Conservation (phyloP, 2,797 vertebrate species). For the Erithacus rubecula region DNA sequence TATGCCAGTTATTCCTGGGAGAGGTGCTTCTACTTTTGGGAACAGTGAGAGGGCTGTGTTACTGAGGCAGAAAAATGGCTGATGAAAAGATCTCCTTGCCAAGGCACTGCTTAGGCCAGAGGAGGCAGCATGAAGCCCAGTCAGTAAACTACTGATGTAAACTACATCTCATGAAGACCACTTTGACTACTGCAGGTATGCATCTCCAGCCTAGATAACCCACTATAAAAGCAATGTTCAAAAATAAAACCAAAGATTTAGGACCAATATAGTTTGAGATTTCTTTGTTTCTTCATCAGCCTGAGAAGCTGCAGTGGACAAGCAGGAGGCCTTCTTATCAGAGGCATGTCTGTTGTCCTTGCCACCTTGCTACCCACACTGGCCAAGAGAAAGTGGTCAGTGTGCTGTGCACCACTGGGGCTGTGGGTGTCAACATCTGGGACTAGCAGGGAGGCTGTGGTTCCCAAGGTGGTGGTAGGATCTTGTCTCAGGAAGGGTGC, state of each 20-base stretch:
- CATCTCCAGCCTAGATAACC: neutral
- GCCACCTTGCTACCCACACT: neutral
- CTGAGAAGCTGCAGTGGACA: neutral
- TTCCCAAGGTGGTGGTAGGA: neutral
- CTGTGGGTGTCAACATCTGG: accelerated
- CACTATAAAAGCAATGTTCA: neutral
- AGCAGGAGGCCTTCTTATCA: neutral
- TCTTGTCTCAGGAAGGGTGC: neutral
- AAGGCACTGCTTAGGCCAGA: neutral
- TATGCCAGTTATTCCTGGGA: neutral
- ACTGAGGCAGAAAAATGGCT: neutral
- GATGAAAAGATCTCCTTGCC: neutral
- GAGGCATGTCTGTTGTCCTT: neutral
- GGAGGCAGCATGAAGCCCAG: neutral
- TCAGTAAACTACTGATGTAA: neutral
- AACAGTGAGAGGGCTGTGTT: neutral
- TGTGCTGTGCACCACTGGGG: neutral
- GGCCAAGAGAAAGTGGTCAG: neutral
- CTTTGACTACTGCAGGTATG: neutral
- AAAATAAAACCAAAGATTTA: neutral
- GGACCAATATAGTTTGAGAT: accelerated
- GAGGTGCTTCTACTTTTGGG: conserved; percentile 23
- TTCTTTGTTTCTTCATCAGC: neutral
- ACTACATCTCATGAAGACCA: neutral
- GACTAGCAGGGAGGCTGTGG: accelerated